Conservation (phyloP, 2,797 vertebrate species). For the Channa striata region DNA sequence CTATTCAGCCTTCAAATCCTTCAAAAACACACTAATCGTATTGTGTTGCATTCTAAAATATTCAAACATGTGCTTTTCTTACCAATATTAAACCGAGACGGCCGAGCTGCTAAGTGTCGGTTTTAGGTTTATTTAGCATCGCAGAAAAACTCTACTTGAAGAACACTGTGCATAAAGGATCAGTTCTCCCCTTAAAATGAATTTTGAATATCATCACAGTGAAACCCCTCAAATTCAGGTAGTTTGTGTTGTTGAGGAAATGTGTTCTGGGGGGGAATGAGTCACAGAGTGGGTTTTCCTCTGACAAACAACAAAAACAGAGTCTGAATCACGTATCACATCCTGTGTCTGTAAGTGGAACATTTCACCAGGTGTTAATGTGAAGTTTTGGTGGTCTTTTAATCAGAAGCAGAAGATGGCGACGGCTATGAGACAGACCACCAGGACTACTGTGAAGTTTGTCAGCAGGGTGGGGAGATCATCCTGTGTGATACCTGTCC, state of each 20-base stretch:
- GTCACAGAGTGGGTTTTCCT: slow-evolving; percentile 37
- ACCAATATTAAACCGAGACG: not conserved
- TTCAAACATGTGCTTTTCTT: not conserved
- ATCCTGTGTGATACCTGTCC: slow-evolving; percentile 98
- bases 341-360: slow-evolving; percentile 2
- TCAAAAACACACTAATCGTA: no score
- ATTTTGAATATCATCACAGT: not conserved
- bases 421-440: slow-evolving; percentile 99
- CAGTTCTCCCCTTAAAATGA: not conserved
- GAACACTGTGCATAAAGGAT: not conserved
- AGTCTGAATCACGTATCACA: not conserved
- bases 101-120: not conserved
- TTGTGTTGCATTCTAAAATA: not conserved
- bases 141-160: no score
- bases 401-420: slow-evolving; percentile 87
- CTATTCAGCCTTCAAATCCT: not conserved
- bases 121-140: not conserved
- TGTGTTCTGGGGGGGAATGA: slow-evolving; percentile 25
- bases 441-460: slow-evolving; percentile 99
- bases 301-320: slow-evolving; percentile 14
- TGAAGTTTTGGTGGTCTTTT: not conserved
- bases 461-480: slow-evolving; percentile 99
- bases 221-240: not conserved
- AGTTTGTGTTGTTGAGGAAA: slow-evolving; percentile 1
- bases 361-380: not conserved